Evolutionary conservation across 2,113 vertebrate species (phyloP).

Genomic region (Cariama cristata): DNA sequence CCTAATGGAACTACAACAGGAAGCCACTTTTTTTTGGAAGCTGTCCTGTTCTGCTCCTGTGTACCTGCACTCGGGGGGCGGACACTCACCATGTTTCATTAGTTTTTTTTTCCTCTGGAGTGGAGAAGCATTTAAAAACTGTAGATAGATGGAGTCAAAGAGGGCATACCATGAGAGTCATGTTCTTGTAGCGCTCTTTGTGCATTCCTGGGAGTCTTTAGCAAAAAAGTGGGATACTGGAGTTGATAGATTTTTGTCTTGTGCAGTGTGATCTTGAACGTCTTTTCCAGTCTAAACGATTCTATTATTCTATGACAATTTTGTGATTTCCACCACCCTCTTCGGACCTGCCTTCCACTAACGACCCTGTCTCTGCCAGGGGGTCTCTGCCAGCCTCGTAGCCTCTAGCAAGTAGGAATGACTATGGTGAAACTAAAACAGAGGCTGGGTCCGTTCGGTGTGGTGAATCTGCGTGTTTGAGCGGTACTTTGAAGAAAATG

Average conservation of each 20-base stretch:
- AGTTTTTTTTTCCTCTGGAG: background rate
- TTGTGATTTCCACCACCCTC: background rate
- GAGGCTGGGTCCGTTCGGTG: background rate
- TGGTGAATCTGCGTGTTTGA: background rate
- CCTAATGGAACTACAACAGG: background rate
- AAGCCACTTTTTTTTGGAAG: background rate
- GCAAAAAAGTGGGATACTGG: background rate
- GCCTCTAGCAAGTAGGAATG: background rate
- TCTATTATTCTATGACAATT: background rate
- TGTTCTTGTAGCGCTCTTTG: background rate
- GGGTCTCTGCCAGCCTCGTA: background rate
- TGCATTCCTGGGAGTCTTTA: background rate
- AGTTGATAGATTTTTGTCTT: background rate
- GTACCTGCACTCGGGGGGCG: background rate
- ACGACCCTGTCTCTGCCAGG: background rate
- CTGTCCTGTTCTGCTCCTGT: background rate
- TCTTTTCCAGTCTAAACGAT: no score
- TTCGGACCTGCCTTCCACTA: background rate
- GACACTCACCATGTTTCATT: background rate
- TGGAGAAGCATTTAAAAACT: background rate
- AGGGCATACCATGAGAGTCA: background rate
- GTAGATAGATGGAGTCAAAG: background rate
- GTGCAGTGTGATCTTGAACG: no score
- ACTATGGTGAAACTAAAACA: background rate
- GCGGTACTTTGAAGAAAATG: background rate